Conservation (phyloP, 2,797 vertebrate species). For the Leptoclinus maculatus region DNA sequence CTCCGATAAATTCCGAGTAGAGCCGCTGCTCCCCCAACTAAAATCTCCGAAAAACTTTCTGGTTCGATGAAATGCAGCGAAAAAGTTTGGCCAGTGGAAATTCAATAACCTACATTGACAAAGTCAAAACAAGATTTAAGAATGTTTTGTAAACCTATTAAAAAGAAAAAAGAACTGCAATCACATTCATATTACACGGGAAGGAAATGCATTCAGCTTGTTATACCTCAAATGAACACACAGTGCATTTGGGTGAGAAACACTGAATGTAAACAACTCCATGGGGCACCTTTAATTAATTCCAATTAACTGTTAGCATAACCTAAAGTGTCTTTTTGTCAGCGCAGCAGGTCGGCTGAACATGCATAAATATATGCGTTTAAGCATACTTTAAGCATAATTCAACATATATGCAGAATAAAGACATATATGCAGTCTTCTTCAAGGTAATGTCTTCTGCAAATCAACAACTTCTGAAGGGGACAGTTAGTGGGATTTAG, state of each 20-base stretch:
- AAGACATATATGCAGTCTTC: background rate
- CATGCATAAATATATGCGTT: background rate
- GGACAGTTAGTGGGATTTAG: background rate
- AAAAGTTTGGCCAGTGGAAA: too few relatives aligned
- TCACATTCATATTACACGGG: background rate
- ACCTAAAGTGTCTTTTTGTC: background rate
- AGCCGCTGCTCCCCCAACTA: too few relatives aligned
- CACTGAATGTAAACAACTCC: background rate
- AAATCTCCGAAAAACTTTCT: too few relatives aligned
- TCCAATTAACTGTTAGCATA: background rate
- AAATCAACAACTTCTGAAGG: background rate
- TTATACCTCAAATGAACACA: background rate
- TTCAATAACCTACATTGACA: background rate
- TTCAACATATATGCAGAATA: background rate
- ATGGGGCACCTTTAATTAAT: background rate
- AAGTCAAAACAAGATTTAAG: too few relatives aligned
- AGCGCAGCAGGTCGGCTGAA: background rate
- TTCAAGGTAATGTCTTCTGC: background rate
- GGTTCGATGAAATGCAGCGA: too few relatives aligned
- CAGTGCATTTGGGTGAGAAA: background rate
- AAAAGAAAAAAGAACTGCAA: background rate
- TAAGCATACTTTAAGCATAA: background rate
- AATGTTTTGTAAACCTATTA: background rate
- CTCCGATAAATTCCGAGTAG: too few relatives aligned
- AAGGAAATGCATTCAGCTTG: background rate